Base-by-base conservation (phyloP, 2,113 vertebrate genomes). In the Myotis davidii region DNA sequence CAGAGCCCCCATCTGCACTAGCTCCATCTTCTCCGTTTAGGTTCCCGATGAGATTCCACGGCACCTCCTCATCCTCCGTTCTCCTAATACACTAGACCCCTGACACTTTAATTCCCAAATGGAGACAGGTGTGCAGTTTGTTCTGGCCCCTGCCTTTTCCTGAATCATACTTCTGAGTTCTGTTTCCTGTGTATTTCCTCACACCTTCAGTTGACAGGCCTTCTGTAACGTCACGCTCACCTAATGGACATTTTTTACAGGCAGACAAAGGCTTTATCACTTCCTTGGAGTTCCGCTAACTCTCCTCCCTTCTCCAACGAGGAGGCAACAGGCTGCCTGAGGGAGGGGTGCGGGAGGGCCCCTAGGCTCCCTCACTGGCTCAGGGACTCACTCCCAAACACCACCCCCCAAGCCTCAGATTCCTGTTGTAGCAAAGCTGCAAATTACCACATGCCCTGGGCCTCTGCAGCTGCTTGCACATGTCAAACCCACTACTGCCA, bases 401-500 rank as follows among this genome's bases (percentile, higher is more conserved):
- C 32, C 81, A 85, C 32, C 13, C 52, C 76, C 74, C 78, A 10
- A 64, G 42, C 78, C 52, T 88, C 78, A 37, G 73, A 56, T 48
- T 77, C 70, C 70, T 8, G 1, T 65, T 4, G 0, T 2, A 23
- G 32, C 84, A 78, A 74, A 91, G 32, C 34, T 25, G 9, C 32
- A 34, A 6, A 37, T 9, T 3, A 14, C n/a, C 67, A n/a, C 1
- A 1, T 0, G 2, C 39, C 70, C 3, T 0, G 6, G 85, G 29
- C 69, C 65, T 81, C 72, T 13, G 42, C 56, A 92, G 69, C 39
- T 20, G 39, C 84, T 23, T 34, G 48, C 6, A 11, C 10, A 13
- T 9, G 16, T 83, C 21, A 48, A 81, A 61, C 10, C 64, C 39
- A 32, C n/a, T 0, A 7, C 45, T 39, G 9, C 70, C 14, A 45